These are phyloP conservation scores for Iguana delicatissima DNA, from an alignment of 2,797 vertebrate genomes.

Conservation along the genomic window DNA sequence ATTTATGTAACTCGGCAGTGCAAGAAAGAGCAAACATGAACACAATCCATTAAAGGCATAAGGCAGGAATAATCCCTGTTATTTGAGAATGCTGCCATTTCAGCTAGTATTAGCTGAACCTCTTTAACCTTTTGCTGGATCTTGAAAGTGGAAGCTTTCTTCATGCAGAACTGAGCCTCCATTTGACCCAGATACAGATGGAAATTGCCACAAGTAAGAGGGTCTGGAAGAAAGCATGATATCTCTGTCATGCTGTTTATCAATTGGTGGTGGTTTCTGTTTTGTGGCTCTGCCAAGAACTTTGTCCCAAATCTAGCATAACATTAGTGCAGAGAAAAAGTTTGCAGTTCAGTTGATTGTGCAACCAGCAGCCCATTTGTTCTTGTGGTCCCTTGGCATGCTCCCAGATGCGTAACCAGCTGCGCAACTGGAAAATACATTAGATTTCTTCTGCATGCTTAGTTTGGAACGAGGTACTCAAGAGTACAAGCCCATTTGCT, in stretches of 20 bases:
- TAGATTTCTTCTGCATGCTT: neutral
- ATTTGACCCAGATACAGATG: conserved; percentile 47
- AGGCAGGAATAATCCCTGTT: conserved; percentile 52
- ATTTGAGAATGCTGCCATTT: conserved; percentile 56
- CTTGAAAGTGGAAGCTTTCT: conserved; percentile 42
- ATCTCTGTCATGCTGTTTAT: neutral
- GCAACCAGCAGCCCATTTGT: neutral
- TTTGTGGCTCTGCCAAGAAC: neutral
- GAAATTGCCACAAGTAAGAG: conserved; percentile 22
- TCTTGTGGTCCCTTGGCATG: neutral
- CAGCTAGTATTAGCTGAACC: conserved; percentile 55
- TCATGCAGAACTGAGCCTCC: conserved; percentile 27
- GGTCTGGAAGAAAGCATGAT: conserved; percentile 29
- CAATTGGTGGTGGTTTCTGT: conserved; percentile 25
- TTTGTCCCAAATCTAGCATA: neutral
- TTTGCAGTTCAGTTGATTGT: neutral
- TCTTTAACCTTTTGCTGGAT: conserved; percentile 51
- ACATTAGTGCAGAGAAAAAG: neutral
- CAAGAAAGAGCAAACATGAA: conserved; percentile 61
- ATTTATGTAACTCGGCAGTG: conserved; percentile 63
- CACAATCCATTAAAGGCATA: conserved; percentile 49
- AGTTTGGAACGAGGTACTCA: neutral
- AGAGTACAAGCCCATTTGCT: neutral
- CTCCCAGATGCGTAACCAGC: neutral
- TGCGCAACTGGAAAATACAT: neutral